Evolutionary conservation across 1,140 invertebrate genomes (phyloP), one percentile per base, ranked within the genome.

Genomic region (Lepidurus apus): DNA sequence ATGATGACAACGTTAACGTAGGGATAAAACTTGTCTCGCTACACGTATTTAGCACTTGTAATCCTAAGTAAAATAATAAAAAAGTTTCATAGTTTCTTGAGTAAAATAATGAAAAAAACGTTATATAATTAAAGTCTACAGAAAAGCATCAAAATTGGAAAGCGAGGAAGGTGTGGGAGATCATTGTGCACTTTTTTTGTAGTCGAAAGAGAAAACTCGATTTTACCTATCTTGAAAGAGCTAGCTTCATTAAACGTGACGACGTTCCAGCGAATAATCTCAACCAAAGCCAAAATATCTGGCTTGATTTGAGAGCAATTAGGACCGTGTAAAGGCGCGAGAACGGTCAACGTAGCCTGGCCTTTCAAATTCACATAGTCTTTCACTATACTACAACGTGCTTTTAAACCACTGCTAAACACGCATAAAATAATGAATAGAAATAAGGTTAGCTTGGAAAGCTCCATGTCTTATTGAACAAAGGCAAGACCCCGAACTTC

Each of bases 181-280:
- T 34, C 34, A 34, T 34, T 34, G 2, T 34, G 3, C 34, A 34
- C 34, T 34, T 34, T 34, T 34, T 4, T 17, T 7, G 21, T 65
- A 13, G 1, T 65, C 21, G 17, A 21, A 17, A 65, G 53, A n/a
- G 53, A 65, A 65, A 65, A 65, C 6, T n/a, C 17, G 53, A 21
- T 21, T 13, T 13, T 17, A 65, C 53, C 53, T 7, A 65, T 65
- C 21, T 9, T 65, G 3, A 65, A 65, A 17, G 53, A 65, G 3
- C 53, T 65, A 7, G 53, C 53, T 65, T 65, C 53, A 21, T 65
- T 65, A 65, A 65, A 65, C 53, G 13, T 65, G 53, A 65, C 53
- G 21, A 65, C 21, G 53, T 65, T 65, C 53, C 53, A 65, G 17
- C 53, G 53, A 21, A 65, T 21, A 21, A 65, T 65, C 21, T 65